Percentiles rank a stretch among this genome's conserved stretches.
These are phyloP conservation scores for Sebastes kiyomatsui DNA, from an alignment of 2,797 vertebrate genomes.

Conservation along the genomic window DNA sequence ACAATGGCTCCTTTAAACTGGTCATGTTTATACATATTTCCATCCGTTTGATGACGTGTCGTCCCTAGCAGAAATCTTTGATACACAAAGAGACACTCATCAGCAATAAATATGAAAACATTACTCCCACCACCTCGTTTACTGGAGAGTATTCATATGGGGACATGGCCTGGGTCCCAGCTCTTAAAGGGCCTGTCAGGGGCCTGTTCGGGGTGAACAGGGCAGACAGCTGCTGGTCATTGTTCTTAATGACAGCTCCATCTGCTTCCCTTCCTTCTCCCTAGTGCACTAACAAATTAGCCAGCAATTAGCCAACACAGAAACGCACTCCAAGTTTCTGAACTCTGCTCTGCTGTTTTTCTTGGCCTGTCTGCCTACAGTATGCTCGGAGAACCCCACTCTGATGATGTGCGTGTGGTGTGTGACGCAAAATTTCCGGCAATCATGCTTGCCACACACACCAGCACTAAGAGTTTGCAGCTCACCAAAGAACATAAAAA, in stretches of 20 bases:
- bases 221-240: conserved; percentile 92
- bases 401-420: background rate
- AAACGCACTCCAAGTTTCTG: conserved; percentile 85
- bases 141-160: background rate
- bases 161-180: conserved; percentile 44
- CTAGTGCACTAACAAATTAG: conserved; percentile 86
- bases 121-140: background rate
- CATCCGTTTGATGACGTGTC: background rate
- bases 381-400: conserved; percentile 33
- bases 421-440: conserved; percentile 1
- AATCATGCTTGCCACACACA: conserved; percentile 2
- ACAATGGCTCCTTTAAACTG: background rate
- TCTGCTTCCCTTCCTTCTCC: conserved; percentile 89
- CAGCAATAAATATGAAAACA: background rate
- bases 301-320: conserved; percentile 90
- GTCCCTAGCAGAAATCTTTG: background rate
- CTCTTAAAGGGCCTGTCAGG: conserved; percentile 76
- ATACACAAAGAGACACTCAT: background rate
- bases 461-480: background rate
- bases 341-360: conserved; percentile 82
- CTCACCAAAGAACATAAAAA: conserved; percentile 11
- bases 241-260: conserved; percentile 91
- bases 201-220: conserved; percentile 84
- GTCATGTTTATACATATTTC: background rate
- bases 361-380: conserved; percentile 68